Percentiles rank a stretch among this genome's conserved stretches.
phyloP scores from a whole-genome alignment of 1,140 invertebrate species.

The Zaprionus taronus region DNA sequence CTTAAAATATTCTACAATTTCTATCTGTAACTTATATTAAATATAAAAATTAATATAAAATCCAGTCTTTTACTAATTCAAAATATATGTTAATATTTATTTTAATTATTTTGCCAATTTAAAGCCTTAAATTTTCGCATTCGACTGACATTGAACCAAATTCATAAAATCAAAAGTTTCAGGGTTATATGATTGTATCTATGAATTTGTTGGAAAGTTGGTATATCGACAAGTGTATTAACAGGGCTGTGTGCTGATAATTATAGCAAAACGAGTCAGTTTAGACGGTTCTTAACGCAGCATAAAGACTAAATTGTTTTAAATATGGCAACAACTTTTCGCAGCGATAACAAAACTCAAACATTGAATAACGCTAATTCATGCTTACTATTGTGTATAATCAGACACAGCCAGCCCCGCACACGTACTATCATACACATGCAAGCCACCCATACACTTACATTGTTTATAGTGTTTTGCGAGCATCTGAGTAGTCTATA shows the following conservation, averaged over 20 bases:
- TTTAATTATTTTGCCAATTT: not conserved
- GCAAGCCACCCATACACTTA: not conserved
- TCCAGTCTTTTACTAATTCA: not conserved
- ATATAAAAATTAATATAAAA: not conserved
- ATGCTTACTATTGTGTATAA: slow-evolving; percentile 53
- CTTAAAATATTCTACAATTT: not conserved
- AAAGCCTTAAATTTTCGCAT: not conserved
- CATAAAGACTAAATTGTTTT: slow-evolving; percentile 12
- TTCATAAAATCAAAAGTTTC: not conserved
- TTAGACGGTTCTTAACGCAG: not conserved
- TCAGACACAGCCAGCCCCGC: not conserved
- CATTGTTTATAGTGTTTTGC: not conserved
- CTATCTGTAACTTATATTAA: not conserved
- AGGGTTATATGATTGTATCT: not conserved
- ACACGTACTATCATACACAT: slow-evolving; percentile 12
- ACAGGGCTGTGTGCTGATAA: not conserved
- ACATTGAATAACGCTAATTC: slow-evolving; percentile 28
- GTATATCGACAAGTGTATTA: not conserved
- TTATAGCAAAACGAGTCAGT: slow-evolving; percentile 1
- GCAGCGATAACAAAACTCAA: slow-evolving; percentile 35
- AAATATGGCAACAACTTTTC: slow-evolving; percentile 30
- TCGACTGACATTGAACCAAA: not conserved
- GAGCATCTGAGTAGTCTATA: not conserved
- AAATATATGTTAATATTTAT: not conserved
- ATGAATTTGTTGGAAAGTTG: not conserved